Evolutionary conservation across 92 coral and sea anemone genomes (phyloP).

Genomic region (Galaxea fascicularis): DNA sequence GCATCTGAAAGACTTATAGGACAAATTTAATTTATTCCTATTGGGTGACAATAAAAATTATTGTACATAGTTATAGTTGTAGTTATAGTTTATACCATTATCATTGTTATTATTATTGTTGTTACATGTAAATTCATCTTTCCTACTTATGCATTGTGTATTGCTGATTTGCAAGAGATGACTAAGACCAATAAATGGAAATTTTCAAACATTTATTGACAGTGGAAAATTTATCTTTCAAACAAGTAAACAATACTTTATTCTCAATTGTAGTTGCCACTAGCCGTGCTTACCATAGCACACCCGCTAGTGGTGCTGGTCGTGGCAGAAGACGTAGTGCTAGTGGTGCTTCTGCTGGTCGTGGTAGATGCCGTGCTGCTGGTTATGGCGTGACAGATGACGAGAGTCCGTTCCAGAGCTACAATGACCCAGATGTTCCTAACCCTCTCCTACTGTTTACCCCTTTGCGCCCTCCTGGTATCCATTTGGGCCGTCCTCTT

Average conservation of each 20-base stretch:
- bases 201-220: too few species aligned
- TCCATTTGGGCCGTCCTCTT: conserved; percentile 53
- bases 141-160: too few species aligned
- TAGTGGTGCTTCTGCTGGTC: background rate
- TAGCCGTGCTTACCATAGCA: background rate
- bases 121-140: too few species aligned
- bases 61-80: too few species aligned
- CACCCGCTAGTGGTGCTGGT: background rate
- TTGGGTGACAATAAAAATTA: too few species aligned
- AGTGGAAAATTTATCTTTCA: background rate
- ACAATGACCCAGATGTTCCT: conserved; percentile 33
- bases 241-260: background rate
- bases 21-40: too few species aligned
- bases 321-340: background rate
- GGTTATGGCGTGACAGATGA: background rate
- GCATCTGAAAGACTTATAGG: too few species aligned
- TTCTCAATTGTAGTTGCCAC: background rate
- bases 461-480: conserved; percentile 65
- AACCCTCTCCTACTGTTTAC: conserved; percentile 58
- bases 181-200: too few species aligned
- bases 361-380: conserved; percentile 1
- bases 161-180: too few species aligned
- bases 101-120: too few species aligned
- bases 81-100: too few species aligned
- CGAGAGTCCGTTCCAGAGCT: conserved; percentile 1